phyloP scores from a whole-genome alignment of 2,888 invertebrate species.

The Tortrix viridana region DNA sequence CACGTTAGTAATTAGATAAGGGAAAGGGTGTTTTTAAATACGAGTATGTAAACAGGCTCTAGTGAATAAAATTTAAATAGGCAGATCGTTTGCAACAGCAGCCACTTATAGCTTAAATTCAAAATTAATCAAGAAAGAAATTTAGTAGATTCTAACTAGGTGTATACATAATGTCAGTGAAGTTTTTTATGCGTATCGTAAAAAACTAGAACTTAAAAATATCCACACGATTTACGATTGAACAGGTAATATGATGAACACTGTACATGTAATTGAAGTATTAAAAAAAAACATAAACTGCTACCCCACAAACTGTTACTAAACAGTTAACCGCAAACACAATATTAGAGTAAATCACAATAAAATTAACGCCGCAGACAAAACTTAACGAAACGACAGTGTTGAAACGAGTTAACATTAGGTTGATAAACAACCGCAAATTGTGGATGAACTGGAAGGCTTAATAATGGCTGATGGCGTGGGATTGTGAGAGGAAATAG shows the following conservation, averaged over 20 bases:
- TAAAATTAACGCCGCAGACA: constrained; percentile 53
- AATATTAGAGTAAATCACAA: constrained; percentile 50
- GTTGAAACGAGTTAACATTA: constrained; percentile 56
- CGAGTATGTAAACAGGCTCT: no score
- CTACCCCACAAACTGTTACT: constrained; percentile 7
- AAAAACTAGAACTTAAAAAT: no score
- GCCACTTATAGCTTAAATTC: no score
- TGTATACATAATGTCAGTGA: no score
- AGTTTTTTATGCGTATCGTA: no score
- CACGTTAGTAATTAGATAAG: neutral
- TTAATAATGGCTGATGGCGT: constrained; percentile 76
- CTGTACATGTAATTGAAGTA: neutral
- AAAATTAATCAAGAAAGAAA: no score
- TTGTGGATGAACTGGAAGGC: constrained; percentile 81
- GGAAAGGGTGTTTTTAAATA: no score
- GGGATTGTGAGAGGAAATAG: constrained; percentile 62
- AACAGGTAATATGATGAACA: no score
- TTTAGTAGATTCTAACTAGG: no score
- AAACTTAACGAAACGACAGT: constrained; percentile 62
- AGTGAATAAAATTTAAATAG: no score
- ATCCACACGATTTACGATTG: no score
- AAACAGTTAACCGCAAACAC: constrained; percentile 34
- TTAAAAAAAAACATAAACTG: neutral
- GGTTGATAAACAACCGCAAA: constrained; percentile 79
- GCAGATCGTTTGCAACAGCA: no score